Percentiles rank a stretch among this genome's conserved stretches.
phyloP scores from a whole-genome alignment of 2,113 vertebrate genomes.

The Crotophaga sulcirostris region DNA sequence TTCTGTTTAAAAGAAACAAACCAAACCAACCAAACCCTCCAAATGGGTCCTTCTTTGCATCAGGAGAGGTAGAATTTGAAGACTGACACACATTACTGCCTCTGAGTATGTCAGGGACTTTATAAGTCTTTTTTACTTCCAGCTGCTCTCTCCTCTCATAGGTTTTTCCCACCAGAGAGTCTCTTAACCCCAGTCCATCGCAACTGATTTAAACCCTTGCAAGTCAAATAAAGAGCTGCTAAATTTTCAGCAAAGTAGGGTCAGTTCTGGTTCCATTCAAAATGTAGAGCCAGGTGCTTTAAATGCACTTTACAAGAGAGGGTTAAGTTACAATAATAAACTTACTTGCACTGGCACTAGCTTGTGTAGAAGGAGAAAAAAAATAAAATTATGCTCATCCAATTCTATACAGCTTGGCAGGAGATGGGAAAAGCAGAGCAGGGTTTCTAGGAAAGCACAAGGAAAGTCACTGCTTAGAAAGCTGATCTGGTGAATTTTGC shows the following conservation, averaged over 20 bases:
- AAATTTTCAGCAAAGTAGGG: background rate
- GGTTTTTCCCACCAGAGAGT: background rate
- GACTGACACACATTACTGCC: background rate
- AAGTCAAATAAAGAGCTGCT: slow-evolving; percentile 20
- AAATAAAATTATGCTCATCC: slow-evolving; percentile 46
- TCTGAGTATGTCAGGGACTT: background rate
- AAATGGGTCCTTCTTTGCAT: background rate
- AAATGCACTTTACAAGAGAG: slow-evolving; percentile 41
- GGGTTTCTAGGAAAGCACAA: slow-evolving; percentile 59
- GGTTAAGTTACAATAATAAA: slow-evolving; percentile 65
- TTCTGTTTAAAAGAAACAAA: background rate
- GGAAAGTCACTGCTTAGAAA: slow-evolving; percentile 55
- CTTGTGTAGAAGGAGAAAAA: background rate
- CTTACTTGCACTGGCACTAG: background rate
- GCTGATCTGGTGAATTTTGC: slow-evolving; percentile 47
- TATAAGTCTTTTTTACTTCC: background rate
- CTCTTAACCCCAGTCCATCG: background rate
- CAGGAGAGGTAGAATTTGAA: background rate
- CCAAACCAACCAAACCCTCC: accelerated
- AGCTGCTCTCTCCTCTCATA: background rate
- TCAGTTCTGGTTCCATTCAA: background rate
- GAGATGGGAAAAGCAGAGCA: slow-evolving; percentile 63
- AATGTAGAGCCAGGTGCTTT: slow-evolving; percentile 38
- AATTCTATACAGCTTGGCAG: slow-evolving; percentile 54
- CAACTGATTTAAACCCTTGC: background rate